These are phyloP conservation scores for Drosophila varians DNA, from an alignment of 1,140 invertebrate genomes.

Conservation along the genomic window DNA sequence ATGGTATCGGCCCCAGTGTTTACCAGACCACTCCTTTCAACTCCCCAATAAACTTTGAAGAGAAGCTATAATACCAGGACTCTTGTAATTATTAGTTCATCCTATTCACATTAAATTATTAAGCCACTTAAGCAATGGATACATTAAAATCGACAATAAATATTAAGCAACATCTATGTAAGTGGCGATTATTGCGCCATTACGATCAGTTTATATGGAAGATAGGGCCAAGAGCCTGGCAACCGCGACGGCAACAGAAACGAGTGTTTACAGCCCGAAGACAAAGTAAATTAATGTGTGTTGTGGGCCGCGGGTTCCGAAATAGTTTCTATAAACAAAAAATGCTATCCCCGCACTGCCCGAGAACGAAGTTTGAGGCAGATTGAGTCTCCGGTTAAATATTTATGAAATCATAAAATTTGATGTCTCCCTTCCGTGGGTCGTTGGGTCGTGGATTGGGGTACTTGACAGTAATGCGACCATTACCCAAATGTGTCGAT, in stretches of 20 bases:
- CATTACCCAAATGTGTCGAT: slow-evolving; percentile 25
- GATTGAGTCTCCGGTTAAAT: slow-evolving; percentile 58
- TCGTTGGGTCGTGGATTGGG: too few species aligned
- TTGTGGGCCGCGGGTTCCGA: slow-evolving; percentile 30
- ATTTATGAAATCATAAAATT: slow-evolving; percentile 84
- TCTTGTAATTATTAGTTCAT: slow-evolving; percentile 8
- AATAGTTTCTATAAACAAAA: slow-evolving; percentile 73
- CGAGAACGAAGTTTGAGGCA: slow-evolving; percentile 16
- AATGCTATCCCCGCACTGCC: too few species aligned
- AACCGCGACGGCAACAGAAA: slow-evolving; percentile 16
- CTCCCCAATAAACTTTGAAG: too few species aligned
- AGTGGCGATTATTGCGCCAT: slow-evolving; percentile 75
- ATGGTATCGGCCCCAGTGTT: slow-evolving; percentile 27
- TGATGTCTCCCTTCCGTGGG: slow-evolving; percentile 72
- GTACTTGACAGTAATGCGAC: slow-evolving; percentile 68
- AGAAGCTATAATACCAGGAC: neutral
- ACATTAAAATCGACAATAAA: slow-evolving; percentile 57
- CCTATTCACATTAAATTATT: slow-evolving; percentile 49
- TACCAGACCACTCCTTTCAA: slow-evolving; percentile 10
- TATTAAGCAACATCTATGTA: slow-evolving; percentile 70
- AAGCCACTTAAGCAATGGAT: slow-evolving; percentile 38
- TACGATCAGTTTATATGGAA: slow-evolving; percentile 54
- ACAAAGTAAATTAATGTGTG: slow-evolving; percentile 79
- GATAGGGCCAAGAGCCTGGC: slow-evolving; percentile 23
- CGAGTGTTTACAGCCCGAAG: slow-evolving; percentile 65